Conservation (phyloP, 1,140 invertebrate genomes). For the Philopotamus ludificatus region DNA sequence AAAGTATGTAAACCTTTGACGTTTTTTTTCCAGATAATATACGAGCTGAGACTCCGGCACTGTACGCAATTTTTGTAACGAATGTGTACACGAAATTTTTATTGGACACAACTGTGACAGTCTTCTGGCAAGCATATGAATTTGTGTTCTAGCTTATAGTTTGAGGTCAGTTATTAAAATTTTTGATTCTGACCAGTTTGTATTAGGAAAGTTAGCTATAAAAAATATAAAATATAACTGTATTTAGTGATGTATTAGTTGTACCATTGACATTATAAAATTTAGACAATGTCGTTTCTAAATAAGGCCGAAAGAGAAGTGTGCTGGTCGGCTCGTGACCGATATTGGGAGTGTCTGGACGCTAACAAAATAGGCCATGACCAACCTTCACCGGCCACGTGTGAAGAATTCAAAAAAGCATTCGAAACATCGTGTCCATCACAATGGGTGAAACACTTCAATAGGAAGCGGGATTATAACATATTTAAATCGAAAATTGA, state of each 20-base stretch:
- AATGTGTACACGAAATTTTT: slow-evolving; percentile 15
- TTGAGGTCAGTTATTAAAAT: slow-evolving; percentile 38
- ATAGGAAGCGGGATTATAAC: slow-evolving; percentile 82
- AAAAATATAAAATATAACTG: background rate
- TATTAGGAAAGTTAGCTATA: slow-evolving; percentile 2
- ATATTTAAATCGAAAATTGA: slow-evolving; percentile 88
- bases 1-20: background rate
- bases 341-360: slow-evolving; percentile 89
- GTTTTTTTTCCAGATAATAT: slow-evolving; percentile 26
- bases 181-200: slow-evolving; percentile 21
- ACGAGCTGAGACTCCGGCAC: slow-evolving; percentile 7
- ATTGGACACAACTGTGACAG: slow-evolving; percentile 27
- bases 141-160: slow-evolving; percentile 19
- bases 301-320: slow-evolving; percentile 74
- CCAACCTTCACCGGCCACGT: slow-evolving; percentile 57
- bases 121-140: slow-evolving; percentile 14
- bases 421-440: slow-evolving; percentile 83
- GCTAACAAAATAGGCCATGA: slow-evolving; percentile 53
- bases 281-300: slow-evolving; percentile 75
- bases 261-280: slow-evolving; percentile 3
- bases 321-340: slow-evolving; percentile 84
- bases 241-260: slow-evolving; percentile 5
- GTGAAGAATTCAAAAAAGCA: slow-evolving; percentile 68
- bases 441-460: slow-evolving; percentile 94
- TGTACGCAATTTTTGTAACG: slow-evolving; percentile 7